Conservation (phyloP, 2,113 vertebrate species). For the Apus apus region DNA sequence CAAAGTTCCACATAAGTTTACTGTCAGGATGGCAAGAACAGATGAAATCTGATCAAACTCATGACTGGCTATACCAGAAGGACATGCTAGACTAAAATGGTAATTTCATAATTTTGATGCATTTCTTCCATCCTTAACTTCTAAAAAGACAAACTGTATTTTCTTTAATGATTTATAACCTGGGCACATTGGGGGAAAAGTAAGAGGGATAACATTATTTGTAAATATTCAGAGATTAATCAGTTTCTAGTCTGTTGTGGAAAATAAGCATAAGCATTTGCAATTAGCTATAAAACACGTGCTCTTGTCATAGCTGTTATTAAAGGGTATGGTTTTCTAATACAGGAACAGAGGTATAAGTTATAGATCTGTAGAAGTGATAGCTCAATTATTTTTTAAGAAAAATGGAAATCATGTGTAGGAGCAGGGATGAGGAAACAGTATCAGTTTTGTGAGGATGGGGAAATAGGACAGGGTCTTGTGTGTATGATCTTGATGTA, state of each 20-base stretch:
- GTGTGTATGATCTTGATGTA: neutral
- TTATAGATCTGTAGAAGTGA: neutral
- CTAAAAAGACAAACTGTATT: neutral
- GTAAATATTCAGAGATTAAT: neutral
- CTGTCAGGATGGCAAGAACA: neutral
- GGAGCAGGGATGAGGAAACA: neutral
- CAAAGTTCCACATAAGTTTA: neutral
- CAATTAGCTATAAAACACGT: neutral
- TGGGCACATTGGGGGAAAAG: neutral
- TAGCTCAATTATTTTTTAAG: neutral
- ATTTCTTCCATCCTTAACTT: neutral
- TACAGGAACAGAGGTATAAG: neutral
- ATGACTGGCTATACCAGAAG: neutral
- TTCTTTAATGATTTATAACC: neutral
- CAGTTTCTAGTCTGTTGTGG: neutral
- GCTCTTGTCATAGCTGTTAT: neutral
- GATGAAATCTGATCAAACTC: neutral
- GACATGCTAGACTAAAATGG: neutral
- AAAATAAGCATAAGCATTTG: rapidly evolving
- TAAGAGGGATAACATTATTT: neutral
- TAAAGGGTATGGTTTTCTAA: neutral
- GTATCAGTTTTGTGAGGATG: neutral
- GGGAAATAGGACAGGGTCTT: neutral
- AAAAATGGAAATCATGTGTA: neutral
- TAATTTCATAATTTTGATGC: neutral